Evolutionary conservation across 2,113 vertebrate species (phyloP), one percentile per base, ranked within the genome.

Genomic region (Neogale vison): DNA sequence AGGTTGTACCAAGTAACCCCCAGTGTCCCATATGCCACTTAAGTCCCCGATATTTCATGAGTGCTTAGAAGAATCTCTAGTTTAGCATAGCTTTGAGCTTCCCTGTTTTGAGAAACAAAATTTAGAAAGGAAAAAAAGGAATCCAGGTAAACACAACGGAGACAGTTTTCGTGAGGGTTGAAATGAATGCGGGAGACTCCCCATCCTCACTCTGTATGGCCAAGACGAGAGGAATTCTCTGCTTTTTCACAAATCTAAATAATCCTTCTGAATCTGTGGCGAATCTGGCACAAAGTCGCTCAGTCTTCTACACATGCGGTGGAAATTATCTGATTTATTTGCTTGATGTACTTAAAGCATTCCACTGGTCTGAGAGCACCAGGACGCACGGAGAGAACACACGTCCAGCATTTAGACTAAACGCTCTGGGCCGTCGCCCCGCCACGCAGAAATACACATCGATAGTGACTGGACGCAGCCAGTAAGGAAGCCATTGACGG

Each of bases 251-350:
- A 96, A 97, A 97, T 94, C 67, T 63, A 42, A 96, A 76, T 95
- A 96, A 97, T 96, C 95, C 63, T 80, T 45, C 76, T 80, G 90
- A 95, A 97, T 92, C 77, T 91, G 71, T 76, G 72, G 81, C 74
- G 93, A 95, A 96, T 94, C 81, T 96, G 88, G 65, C 93, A 55
- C 59, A 82, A 0, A 11, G 81, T 93, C 39, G 42, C 52, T 36
- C 84, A 86, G 95, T 42, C 93, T 93, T 97, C 82, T 93, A 96
- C 90, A 93, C 80, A 84, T 14, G 59, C 6, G 10, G 94, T 79
- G 80, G 94, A 95, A 95, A 88, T 95, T 67, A 88, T 96, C 95
- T 96, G 81, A 96, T 96, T 97, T 94, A 96, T 95, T 98, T 96
- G 72, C 93, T 81, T 88, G 93, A 69, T 97, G 88, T 79, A 86